Evolutionary conservation across 2,888 invertebrate species (phyloP), one percentile per base, ranked within the genome.

Genomic region (Trissolcus brochymenae): DNA sequence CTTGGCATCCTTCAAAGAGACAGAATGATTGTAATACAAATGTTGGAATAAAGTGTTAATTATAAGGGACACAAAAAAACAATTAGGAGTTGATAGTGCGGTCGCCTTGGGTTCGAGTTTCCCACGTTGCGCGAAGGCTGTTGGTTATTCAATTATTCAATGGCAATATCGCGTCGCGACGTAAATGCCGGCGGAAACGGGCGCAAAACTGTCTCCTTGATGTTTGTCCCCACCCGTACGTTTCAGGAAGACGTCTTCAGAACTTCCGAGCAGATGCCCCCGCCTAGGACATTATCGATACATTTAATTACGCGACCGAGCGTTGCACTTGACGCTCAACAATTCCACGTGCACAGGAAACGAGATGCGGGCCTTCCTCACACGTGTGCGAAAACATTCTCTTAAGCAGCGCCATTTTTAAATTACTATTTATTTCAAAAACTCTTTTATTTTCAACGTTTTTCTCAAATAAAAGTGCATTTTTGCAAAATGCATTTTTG

Each of bases 261-360:
- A 62, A 74, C 74, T 75, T 75, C 75, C 75, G 70, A 70, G 50
- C 75, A 70, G 66, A 76, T 66, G 76, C 66, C 50, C 7, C 19
- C 46, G 51, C 17, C 62, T 62, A 17, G 57, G 62, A 59, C 76
- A 66, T 72, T 72, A 71, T 70, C 76, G 76, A 72, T 61, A 56
- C 62, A 14, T 76, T 71, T 76, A 72, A 76, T 72, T 76, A 65
- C 76, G 65, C 71, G 70, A 65, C 54, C 54, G 14, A 64, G 60
- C 53, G 68, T 70, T 64, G 68, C 74, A 87, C 86, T 87, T 86
- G 84, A 79, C 81, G 80, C 72, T 80, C 78, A 82, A 81, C 82
- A 50, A 77, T 72, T 35, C 72, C 65, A 76, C 76, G 76, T 76
- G 76, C 51, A 76, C 79, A 68, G 79, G 79, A 79, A 76, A 51